These are phyloP conservation scores for Anagrus nilaparvatae DNA, from an alignment of 1,140 invertebrate species.

Conservation along the genomic window DNA sequence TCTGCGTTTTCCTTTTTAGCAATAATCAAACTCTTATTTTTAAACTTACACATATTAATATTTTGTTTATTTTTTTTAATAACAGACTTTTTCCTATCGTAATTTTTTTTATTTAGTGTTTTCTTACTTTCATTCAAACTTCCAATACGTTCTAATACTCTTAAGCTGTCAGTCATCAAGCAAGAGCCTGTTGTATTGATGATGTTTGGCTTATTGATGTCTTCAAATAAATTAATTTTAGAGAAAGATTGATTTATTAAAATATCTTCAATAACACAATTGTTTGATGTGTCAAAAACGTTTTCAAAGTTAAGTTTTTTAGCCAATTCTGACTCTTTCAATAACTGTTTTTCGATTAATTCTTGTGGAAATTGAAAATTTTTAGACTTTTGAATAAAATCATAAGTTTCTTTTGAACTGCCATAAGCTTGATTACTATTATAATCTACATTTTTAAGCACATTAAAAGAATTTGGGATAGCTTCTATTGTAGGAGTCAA, in stretches of 20 bases:
- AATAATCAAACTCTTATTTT: too few relatives aligned
- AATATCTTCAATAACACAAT: conserved; percentile 11
- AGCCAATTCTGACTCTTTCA: conserved; percentile 8
- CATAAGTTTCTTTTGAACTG: neutral
- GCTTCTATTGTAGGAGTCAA: conserved; percentile 10
- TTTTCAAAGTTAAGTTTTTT: conserved; percentile 12
- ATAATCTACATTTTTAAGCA: conserved; percentile 1
- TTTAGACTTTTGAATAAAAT: conserved; percentile 1
- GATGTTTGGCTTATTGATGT: neutral
- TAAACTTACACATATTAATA: too few relatives aligned
- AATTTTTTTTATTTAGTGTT: neutral
- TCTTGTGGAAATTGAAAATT: conserved; percentile 1
- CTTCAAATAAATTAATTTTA: conserved; percentile 9
- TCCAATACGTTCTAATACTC: conserved; percentile 14
- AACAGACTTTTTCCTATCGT: too few relatives aligned
- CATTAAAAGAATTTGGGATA: neutral
- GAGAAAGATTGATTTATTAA: conserved; percentile 1
- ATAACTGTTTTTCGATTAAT: conserved; percentile 10
- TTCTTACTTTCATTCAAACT: conserved; percentile 9
- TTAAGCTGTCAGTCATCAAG: conserved; percentile 12
- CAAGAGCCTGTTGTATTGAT: conserved; percentile 5
- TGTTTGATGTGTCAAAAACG: conserved; percentile 14
- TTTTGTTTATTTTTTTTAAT: too few relatives aligned
- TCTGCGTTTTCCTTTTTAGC: too few relatives aligned
- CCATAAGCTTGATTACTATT: conserved; percentile 10